A percentile compares a stretch with the other conserved stretches of the same genome.
Conservation (phyloP, 2,113 vertebrate species). For the Notarius quadriscutis region DNA sequence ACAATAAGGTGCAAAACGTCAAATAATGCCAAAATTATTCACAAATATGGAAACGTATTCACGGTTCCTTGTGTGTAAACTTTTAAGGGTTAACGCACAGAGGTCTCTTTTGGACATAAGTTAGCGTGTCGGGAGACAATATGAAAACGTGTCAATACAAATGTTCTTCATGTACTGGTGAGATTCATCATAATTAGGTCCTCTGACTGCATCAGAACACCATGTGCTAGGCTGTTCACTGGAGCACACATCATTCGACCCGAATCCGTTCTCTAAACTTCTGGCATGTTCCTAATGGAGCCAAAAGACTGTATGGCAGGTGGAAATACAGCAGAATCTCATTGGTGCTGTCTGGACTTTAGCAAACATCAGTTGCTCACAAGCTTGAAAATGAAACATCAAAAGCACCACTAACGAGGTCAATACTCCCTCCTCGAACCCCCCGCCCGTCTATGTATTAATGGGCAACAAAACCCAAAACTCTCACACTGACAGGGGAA, state of each 20-base stretch:
- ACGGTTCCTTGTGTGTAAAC: background rate
- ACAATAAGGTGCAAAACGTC: background rate
- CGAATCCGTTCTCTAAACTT: conserved; percentile 15
- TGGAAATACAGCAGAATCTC: conserved; percentile 42
- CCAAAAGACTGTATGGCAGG: conserved; percentile 48
- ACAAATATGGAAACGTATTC: background rate
- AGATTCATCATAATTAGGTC: background rate
- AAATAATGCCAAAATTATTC: background rate
- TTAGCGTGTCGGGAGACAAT: background rate
- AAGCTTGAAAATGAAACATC: conserved; percentile 73
- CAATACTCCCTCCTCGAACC: conserved; percentile 52
- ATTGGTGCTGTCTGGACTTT: conserved; percentile 39
- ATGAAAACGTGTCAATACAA: background rate
- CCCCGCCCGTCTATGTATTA: conserved; percentile 65
- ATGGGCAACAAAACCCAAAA: conserved; percentile 61
- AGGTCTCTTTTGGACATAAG: background rate
- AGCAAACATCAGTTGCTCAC: conserved; percentile 65
- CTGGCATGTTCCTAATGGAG: conserved; percentile 47
- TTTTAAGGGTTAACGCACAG: background rate
- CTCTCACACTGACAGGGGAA: conserved; percentile 26
- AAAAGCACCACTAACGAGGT: conserved; percentile 73
- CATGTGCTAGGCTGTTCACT: background rate
- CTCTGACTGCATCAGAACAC: background rate
- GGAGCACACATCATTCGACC: background rate
- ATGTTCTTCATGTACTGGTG: background rate